These are phyloP conservation scores for Eupristina koningsbergeri DNA, from an alignment of 1,140 invertebrate genomes.

Conservation along the genomic window DNA sequence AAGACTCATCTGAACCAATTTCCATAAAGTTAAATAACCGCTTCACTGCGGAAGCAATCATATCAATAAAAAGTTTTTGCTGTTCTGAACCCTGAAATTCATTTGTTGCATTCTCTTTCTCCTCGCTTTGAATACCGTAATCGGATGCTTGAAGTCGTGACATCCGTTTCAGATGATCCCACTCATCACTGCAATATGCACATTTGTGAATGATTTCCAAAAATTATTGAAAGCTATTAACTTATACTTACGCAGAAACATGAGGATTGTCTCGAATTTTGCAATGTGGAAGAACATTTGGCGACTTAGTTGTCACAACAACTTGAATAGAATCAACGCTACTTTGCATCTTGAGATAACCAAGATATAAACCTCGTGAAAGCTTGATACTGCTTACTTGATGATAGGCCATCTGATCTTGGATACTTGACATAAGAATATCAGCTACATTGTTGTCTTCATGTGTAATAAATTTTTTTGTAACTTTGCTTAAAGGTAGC, in stretches of 20 bases:
- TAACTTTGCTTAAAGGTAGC: conserved; percentile 87
- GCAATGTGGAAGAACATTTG: conserved; percentile 93
- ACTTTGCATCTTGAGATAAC: conserved; percentile 95
- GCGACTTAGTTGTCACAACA: conserved; percentile 90
- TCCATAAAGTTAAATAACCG: conserved; percentile 87
- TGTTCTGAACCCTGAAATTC: conserved; percentile 78
- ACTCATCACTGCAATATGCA: conserved; percentile 83
- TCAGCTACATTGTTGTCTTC: conserved; percentile 86
- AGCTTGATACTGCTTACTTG: conserved; percentile 88
- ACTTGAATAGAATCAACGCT: conserved; percentile 95
- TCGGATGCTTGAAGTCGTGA: conserved; percentile 61
- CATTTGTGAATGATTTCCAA: too few relatives aligned
- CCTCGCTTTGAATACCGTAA: conserved; percentile 62
- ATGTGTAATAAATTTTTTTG: conserved; percentile 75
- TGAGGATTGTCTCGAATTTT: conserved; percentile 95
- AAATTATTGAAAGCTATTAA: too few relatives aligned
- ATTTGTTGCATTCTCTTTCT: conserved; percentile 73
- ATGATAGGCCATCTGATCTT: conserved; percentile 93
- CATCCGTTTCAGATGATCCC: conserved; percentile 84
- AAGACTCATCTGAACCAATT: conserved; percentile 79
- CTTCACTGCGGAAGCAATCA: conserved; percentile 80
- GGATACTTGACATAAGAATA: conserved; percentile 86
- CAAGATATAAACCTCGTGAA: conserved; percentile 90
- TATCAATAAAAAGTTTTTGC: conserved; percentile 84
- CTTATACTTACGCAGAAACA: conserved; percentile 87